Percentiles rank a stretch among this genome's conserved stretches.
Evolutionary conservation across 2,888 invertebrate species (phyloP).

Genomic region (Chesias legatella): DNA sequence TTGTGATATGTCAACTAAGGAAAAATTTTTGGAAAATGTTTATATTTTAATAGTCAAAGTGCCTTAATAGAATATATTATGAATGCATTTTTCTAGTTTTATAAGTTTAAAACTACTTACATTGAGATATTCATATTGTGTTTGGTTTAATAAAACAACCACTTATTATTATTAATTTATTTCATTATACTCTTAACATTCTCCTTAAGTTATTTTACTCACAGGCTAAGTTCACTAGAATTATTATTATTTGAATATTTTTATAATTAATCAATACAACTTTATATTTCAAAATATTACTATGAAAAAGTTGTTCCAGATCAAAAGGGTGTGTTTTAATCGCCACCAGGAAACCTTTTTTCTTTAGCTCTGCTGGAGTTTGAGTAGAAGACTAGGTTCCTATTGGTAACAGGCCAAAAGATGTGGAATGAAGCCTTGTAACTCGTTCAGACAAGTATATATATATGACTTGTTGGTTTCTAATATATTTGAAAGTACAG

Average conservation of each 20-base stretch:
- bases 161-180: conserved; percentile 61
- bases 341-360: conserved; percentile 34
- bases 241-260: conserved; percentile 71
- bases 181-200: conserved; percentile 79
- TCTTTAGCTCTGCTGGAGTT: conserved; percentile 38
- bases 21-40: too few species aligned
- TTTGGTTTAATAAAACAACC: conserved; percentile 21
- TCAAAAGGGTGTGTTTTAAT: conserved; percentile 49
- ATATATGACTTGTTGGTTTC: conserved; percentile 36
- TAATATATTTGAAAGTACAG: conserved; percentile 43
- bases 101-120: too few species aligned
- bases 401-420: conserved; percentile 28
- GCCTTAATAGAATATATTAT: too few species aligned
- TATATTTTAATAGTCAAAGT: too few species aligned
- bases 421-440: conserved; percentile 1
- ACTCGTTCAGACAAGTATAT: conserved; percentile 29
- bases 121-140: neutral
- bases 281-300: conserved; percentile 66
- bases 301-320: conserved; percentile 67
- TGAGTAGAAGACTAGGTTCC: conserved; percentile 17
- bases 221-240: conserved; percentile 73
- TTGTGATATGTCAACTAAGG: too few species aligned
- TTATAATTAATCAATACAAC: conserved; percentile 70
- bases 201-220: conserved; percentile 66
- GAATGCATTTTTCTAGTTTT: too few species aligned